Evolutionary conservation across 2,797 vertebrate genomes (phyloP).

Genomic region (Tauraco hartlaubi): DNA sequence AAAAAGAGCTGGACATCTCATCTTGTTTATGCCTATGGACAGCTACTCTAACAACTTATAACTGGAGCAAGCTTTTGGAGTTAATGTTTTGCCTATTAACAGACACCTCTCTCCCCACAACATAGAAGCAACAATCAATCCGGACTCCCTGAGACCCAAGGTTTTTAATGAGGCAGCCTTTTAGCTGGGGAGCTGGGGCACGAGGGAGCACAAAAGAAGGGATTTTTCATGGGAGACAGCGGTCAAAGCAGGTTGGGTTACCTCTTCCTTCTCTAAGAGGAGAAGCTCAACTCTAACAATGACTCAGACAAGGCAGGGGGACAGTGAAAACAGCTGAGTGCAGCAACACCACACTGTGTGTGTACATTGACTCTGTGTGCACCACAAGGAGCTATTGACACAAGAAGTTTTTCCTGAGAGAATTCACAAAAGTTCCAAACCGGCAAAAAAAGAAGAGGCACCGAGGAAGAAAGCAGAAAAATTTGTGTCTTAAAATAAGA

Average conservation of each 20-base stretch:
- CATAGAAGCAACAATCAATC: fast-evolving
- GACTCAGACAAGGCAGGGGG: not conserved
- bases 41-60: not conserved
- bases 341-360: fast-evolving
- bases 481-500: not conserved
- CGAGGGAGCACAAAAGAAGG: not conserved
- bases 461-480: not conserved
- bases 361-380: not conserved
- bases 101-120: not conserved
- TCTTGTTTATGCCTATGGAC: not conserved
- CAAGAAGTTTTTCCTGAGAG: not conserved
- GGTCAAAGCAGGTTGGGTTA: not conserved
- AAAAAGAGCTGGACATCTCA: not conserved
- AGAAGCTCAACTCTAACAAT: not conserved
- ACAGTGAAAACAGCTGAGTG: not conserved
- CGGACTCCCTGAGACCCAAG: not conserved
- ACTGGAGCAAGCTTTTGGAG: not conserved
- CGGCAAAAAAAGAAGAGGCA: not conserved
- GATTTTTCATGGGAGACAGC: not conserved
- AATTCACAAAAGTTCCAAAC: not conserved
- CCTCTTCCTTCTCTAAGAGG: not conserved
- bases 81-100: not conserved
- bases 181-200: not conserved
- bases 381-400: not conserved
- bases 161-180: not conserved